Percentiles rank a stretch among this genome's conserved stretches.
These are phyloP conservation scores for Hydraecia micacea DNA, from an alignment of 2,888 invertebrate genomes.

Conservation along the genomic window DNA sequence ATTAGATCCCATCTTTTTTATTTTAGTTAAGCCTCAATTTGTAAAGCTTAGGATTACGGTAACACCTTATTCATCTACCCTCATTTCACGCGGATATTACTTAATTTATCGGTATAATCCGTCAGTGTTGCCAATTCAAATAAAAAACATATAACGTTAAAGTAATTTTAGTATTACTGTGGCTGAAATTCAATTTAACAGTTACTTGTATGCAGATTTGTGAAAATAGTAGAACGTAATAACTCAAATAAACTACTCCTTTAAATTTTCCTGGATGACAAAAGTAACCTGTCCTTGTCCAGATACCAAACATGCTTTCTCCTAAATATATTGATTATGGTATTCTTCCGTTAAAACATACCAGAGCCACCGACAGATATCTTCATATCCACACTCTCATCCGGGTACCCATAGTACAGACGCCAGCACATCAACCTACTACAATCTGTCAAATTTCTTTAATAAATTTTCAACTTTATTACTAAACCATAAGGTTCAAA, in stretches of 20 bases:
- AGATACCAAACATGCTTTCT: neutral
- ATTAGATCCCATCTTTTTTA: constrained; percentile 19
- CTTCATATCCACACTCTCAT: too few species aligned
- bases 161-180: too few species aligned
- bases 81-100: constrained; percentile 50
- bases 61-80: constrained; percentile 32
- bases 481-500: too few species aligned
- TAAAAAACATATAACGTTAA: neutral
- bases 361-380: neutral
- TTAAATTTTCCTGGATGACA: neutral
- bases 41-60: constrained; percentile 38
- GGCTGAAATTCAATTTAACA: neutral
- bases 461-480: too few species aligned
- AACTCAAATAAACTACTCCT: too few species aligned
- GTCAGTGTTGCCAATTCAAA: constrained; percentile 26
- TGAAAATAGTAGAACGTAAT: neutral
- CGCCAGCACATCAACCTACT: too few species aligned
- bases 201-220: neutral
- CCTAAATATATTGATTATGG: too few species aligned
- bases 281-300: neutral
- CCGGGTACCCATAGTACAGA: too few species aligned
- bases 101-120: constrained; percentile 26
- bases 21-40: constrained; percentile 30
- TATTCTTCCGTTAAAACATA: neutral
- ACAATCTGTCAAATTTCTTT: too few species aligned